phyloP scores from a whole-genome alignment of 2,888 invertebrate genomes.

The Seira sanloemensis region DNA sequence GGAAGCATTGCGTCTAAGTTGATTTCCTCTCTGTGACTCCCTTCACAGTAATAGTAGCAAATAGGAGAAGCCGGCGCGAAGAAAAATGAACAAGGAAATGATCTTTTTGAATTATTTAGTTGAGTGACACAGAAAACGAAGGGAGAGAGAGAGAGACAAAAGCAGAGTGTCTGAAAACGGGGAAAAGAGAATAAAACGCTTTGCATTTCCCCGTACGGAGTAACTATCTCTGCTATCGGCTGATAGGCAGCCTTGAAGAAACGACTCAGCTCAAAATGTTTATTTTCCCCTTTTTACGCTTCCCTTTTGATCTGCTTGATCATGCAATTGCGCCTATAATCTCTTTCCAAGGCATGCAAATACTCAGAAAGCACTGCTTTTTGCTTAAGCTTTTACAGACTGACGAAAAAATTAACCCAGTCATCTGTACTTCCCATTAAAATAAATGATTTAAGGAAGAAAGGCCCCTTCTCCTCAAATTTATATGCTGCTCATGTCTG shows the following conservation, averaged over 20 bases:
- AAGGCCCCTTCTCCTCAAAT: background rate
- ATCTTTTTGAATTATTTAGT: conserved; percentile 66
- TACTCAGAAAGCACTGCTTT: too few relatives aligned
- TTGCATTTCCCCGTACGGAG: background rate
- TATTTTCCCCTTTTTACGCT: background rate
- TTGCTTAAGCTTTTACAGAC: too few relatives aligned
- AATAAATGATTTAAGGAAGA: background rate
- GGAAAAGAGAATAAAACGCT: background rate
- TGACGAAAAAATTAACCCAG: background rate
- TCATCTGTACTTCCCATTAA: background rate
- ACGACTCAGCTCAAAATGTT: background rate
- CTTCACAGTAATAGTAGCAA: background rate
- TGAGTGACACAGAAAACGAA: conserved; percentile 59
- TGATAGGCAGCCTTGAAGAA: too few relatives aligned
- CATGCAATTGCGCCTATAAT: background rate
- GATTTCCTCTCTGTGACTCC: background rate
- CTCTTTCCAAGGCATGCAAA: too few relatives aligned
- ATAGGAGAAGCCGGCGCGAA: background rate
- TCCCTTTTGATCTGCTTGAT: background rate
- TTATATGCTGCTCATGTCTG: background rate
- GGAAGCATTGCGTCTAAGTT: conserved; percentile 7
- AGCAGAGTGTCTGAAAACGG: too few relatives aligned
- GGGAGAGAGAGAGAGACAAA: background rate
- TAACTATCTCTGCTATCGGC: too few relatives aligned
- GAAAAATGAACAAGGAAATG: conserved; percentile 48